Evolutionary conservation across 2,113 vertebrate species (phyloP).

Genomic region (Thalassoma bifasciatum): DNA sequence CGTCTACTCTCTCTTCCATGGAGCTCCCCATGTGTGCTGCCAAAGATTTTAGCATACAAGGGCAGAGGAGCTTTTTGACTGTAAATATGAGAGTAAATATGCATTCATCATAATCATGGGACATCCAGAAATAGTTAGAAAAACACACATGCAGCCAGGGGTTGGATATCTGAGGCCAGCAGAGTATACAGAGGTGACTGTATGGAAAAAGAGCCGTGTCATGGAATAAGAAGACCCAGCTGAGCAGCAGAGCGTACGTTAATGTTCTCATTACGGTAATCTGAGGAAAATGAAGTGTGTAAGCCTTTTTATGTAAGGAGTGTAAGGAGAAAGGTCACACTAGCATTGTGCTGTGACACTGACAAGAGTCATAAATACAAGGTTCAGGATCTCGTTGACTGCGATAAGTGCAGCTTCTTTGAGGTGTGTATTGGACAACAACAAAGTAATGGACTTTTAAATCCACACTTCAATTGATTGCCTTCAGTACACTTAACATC

Average conservation of each 20-base stretch:
- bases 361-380: constrained; percentile 1
- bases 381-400: background rate
- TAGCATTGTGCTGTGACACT: constrained; percentile 6
- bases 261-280: constrained; percentile 49
- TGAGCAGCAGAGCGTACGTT: constrained; percentile 43
- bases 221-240: constrained; percentile 36
- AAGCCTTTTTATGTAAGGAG: constrained; percentile 48
- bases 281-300: constrained; percentile 9
- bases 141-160: background rate
- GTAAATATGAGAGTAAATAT: background rate
- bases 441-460: background rate
- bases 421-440: background rate
- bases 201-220: constrained; percentile 33
- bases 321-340: constrained; percentile 11
- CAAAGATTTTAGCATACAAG: background rate
- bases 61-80: background rate
- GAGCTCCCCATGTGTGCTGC: background rate
- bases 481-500: background rate
- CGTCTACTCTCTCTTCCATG: background rate
- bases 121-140: background rate
- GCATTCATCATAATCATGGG: background rate
- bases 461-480: background rate
- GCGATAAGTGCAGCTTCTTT: background rate
- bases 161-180: constrained; percentile 9
- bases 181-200: constrained; percentile 1